phyloP scores from a whole-genome alignment of 2,888 invertebrate species.

The Lasioglossum malachurum region DNA sequence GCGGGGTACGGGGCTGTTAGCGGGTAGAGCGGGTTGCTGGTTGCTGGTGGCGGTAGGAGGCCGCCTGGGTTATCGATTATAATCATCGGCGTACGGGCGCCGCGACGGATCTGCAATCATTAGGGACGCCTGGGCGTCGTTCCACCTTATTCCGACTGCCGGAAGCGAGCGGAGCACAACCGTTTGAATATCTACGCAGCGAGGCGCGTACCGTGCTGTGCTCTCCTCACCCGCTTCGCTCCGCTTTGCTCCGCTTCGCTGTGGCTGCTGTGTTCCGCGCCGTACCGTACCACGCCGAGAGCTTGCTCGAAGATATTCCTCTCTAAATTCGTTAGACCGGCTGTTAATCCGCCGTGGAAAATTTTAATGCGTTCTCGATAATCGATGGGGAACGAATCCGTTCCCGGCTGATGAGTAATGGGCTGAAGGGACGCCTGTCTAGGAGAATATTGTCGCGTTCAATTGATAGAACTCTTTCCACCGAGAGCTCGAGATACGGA shows the following conservation, averaged over 20 bases:
- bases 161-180: conserved; percentile 59
- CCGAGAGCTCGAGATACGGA: not conserved
- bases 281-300: not conserved
- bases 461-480: not conserved
- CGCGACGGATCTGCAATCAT: conserved; percentile 79
- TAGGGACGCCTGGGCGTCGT: conserved; percentile 78
- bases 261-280: not conserved
- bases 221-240: not conserved
- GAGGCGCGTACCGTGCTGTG: conserved; percentile 43
- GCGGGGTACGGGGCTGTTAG: conserved; percentile 2
- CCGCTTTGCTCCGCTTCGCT: not conserved
- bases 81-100: conserved; percentile 79
- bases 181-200: conserved; percentile 66
- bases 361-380: conserved; percentile 38
- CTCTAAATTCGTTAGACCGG: conserved; percentile 48
- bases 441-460: conserved; percentile 3
- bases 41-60: conserved; percentile 56
- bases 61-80: conserved; percentile 81
- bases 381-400: conserved; percentile 15
- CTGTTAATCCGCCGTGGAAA: conserved; percentile 48
- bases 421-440: not conserved
- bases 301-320: conserved; percentile 32
- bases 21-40: conserved; percentile 9
- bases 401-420: conserved; percentile 10
- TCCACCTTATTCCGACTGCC: conserved; percentile 71